Evolutionary conservation across 1,140 invertebrate species (phyloP).

Genomic region (Varroa destructor): DNA sequence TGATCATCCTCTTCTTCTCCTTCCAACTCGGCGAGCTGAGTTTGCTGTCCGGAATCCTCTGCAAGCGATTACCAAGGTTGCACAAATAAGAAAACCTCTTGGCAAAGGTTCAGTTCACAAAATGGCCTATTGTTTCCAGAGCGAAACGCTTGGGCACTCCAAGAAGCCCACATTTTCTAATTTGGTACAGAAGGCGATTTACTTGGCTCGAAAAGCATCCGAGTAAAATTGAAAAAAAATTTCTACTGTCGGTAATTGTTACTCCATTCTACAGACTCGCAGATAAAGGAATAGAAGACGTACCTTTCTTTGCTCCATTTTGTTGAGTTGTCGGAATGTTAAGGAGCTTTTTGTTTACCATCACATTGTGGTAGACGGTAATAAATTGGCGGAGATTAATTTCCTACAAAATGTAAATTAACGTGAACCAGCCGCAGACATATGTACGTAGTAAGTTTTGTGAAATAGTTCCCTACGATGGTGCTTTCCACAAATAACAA

Average conservation of each 20-base stretch:
- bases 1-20: not conserved
- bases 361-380: conserved; percentile 18
- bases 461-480: no score
- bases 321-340: not conserved
- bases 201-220: no score
- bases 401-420: not conserved
- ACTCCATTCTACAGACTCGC: no score
- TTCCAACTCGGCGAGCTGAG: no score
- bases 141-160: not conserved
- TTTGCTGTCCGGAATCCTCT: no score
- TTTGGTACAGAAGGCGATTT: no score
- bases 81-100: not conserved
- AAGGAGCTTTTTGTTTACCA: conserved; percentile 10
- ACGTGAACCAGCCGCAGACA: not conserved
- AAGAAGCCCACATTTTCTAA: no score
- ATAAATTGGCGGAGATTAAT: conserved; percentile 24
- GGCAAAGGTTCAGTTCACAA: not conserved
- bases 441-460: not conserved
- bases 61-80: not conserved
- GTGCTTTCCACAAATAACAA: no score
- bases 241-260: no score
- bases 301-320: not conserved
- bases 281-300: no score
- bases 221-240: no score
- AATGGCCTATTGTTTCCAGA: not conserved